Evolutionary conservation across 2,113 vertebrate species (phyloP).

Genomic region (Phyllostomus hastatus): DNA sequence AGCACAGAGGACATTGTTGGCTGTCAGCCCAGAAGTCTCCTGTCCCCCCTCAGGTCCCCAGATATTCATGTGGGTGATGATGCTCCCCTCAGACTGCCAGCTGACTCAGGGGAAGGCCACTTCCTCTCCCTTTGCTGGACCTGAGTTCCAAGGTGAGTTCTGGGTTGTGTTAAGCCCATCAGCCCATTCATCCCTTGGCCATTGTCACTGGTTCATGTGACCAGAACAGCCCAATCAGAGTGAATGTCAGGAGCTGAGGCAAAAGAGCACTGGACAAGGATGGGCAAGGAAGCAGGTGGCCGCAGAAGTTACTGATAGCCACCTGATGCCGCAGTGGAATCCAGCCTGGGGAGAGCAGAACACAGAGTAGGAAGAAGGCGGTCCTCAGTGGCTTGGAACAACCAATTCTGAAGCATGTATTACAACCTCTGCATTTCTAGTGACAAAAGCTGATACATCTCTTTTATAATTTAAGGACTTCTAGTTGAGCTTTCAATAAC

Average conservation of each 20-base stretch:
- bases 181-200: neutral
- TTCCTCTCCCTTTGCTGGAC: neutral
- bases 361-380: neutral
- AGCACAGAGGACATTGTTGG: neutral
- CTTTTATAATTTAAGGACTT: neutral
- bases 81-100: neutral
- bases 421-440: neutral
- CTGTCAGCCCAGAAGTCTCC: neutral
- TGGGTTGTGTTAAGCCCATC: neutral
- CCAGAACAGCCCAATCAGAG: neutral
- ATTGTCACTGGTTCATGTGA: neutral
- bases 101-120: neutral
- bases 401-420: neutral
- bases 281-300: neutral
- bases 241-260: neutral
- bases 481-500: neutral
- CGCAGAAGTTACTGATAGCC: neutral
- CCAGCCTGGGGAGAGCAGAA: neutral
- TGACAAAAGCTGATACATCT: neutral
- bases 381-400: neutral
- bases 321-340: neutral
- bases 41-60: neutral
- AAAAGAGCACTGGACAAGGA: neutral
- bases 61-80: neutral
- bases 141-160: neutral